Percentiles rank a stretch among this genome's conserved stretches.
These are phyloP conservation scores for Diorhabda sublineata DNA, from an alignment of 1,140 invertebrate genomes.

Conservation along the genomic window DNA sequence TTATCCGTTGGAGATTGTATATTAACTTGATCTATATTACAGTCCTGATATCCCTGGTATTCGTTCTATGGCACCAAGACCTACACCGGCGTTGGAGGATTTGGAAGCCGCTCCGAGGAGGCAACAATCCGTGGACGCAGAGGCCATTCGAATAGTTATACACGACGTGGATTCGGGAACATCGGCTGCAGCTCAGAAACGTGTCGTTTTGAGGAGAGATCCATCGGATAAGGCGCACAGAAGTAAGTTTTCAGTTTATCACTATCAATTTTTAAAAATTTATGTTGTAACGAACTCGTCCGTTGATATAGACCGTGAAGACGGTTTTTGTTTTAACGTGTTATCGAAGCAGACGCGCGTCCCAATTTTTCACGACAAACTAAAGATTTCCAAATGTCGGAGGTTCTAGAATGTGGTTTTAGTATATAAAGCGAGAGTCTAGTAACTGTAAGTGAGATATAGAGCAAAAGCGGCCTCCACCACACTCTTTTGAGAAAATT, in stretches of 20 bases:
- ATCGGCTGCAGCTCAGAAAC: conserved; percentile 61
- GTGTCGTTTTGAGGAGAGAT: conserved; percentile 71
- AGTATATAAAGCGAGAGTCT: too few relatives aligned
- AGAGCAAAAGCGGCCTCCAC: too few relatives aligned
- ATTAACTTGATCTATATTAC: conserved; percentile 23
- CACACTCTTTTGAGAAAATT: too few relatives aligned
- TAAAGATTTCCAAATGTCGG: too few relatives aligned
- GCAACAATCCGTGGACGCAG: conserved; percentile 81
- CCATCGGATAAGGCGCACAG: conserved; percentile 79
- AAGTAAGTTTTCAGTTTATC: conserved; percentile 59
- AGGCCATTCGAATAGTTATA: conserved; percentile 89
- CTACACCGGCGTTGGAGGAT: conserved; percentile 53
- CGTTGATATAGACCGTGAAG: neutral
- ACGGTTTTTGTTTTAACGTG: neutral
- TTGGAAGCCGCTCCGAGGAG: conserved; percentile 60
- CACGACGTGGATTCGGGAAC: conserved; percentile 79
- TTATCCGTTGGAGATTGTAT: too few relatives aligned
- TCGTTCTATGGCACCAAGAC: conserved; percentile 54
- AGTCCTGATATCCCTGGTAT: conserved; percentile 72
- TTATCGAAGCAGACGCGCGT: too few relatives aligned
- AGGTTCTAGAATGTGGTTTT: too few relatives aligned
- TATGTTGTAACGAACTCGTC: too few relatives aligned
- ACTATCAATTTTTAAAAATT: neutral
- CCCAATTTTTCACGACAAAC: too few relatives aligned
- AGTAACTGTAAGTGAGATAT: too few relatives aligned